These are phyloP conservation scores for Thecocarcelia acutangulata DNA, from an alignment of 2,888 invertebrate species.

Conservation along the genomic window DNA sequence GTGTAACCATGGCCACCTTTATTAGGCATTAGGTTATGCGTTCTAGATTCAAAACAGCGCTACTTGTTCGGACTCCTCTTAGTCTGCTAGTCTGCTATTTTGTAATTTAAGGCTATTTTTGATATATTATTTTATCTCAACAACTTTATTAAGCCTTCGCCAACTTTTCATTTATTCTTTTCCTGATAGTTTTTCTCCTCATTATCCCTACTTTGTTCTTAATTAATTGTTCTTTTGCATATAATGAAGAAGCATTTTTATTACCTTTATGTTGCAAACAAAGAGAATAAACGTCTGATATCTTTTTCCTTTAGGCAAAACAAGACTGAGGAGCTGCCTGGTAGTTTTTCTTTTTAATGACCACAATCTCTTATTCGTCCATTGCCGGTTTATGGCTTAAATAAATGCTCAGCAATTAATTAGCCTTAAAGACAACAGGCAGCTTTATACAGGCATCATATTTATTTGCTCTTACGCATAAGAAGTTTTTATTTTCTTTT, in stretches of 20 bases:
- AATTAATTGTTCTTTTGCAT: constrained; percentile 55
- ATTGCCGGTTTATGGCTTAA: constrained; percentile 39
- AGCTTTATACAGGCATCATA: constrained; percentile 22
- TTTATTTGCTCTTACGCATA: background rate
- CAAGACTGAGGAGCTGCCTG: background rate
- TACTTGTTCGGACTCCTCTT: no score
- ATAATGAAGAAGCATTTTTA: constrained; percentile 38
- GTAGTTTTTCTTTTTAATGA: constrained; percentile 23
- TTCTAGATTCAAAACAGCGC: no score
- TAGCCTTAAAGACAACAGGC: constrained; percentile 52
- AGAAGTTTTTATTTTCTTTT: background rate
- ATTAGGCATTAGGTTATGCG: no score
- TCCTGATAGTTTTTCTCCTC: background rate
- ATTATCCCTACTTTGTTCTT: constrained; percentile 12
- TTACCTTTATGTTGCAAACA: constrained; percentile 38
- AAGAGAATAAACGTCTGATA: constrained; percentile 22
- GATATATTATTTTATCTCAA: no score
- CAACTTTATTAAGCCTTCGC: background rate
- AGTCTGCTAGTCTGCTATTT: no score
- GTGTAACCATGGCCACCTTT: no score
- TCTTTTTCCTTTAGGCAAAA: constrained; percentile 12
- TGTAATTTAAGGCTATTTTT: no score
- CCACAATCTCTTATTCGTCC: constrained; percentile 24
- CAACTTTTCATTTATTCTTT: constrained; percentile 1
- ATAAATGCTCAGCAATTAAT: constrained; percentile 62